phyloP scores from a whole-genome alignment of 2,888 invertebrate genomes.

The Caenorhabditis panamensis region DNA sequence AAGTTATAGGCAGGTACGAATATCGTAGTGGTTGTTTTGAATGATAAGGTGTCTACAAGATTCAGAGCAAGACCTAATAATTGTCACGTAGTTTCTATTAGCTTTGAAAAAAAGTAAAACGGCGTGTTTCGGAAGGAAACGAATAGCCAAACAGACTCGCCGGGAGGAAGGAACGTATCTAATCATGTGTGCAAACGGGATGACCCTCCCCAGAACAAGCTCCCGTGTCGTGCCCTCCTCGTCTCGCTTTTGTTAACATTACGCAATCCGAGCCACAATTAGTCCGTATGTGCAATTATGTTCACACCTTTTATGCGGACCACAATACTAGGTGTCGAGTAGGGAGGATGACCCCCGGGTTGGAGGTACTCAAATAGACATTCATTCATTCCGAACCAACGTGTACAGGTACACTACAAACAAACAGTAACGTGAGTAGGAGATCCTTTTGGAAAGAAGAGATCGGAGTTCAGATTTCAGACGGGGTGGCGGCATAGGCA shows the following conservation, averaged over 20 bases:
- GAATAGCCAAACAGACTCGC: conserved; percentile 51
- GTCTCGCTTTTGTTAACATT: conserved; percentile 56
- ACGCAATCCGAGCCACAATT: conserved; percentile 57
- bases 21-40: too few species aligned
- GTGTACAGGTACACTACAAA: conserved; percentile 9
- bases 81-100: too few species aligned
- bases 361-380: conserved; percentile 14
- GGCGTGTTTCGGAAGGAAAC: conserved; percentile 30
- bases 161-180: conserved; percentile 6
- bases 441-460: neutral
- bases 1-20: too few species aligned
- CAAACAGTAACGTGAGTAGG: neutral
- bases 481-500: too few species aligned
- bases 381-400: neutral
- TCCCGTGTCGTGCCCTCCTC: conserved; percentile 10
- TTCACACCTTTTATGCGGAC: conserved; percentile 55
- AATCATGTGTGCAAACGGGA: conserved; percentile 57
- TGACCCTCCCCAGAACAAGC: conserved; percentile 22
- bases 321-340: conserved; percentile 30
- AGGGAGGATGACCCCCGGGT: neutral
- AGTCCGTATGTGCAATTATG: conserved; percentile 55
- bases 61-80: too few species aligned
- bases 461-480: neutral
- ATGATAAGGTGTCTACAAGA: too few species aligned
- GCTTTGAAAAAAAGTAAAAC: conserved; percentile 2